Evolutionary conservation across 2,888 invertebrate species (phyloP).

Genomic region (Drosophila paracracens): DNA sequence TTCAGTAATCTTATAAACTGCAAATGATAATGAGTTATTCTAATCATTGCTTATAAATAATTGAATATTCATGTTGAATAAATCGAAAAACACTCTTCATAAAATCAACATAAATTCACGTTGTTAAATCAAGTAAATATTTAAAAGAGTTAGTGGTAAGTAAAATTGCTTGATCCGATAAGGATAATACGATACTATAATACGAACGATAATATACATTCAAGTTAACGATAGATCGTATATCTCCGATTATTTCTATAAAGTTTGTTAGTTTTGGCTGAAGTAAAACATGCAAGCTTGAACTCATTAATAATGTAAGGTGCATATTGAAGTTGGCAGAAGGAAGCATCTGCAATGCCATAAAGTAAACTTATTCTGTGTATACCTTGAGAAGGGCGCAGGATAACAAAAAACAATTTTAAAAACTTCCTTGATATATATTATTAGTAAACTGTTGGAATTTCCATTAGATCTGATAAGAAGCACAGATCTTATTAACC

Average conservation of each 20-base stretch:
- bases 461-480: not conserved
- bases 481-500: not conserved
- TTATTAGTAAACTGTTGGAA: not conserved
- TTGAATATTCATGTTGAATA: not conserved
- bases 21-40: not conserved
- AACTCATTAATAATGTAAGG: not conserved
- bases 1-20: constrained; percentile 1
- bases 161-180: not conserved
- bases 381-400: not conserved
- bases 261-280: not conserved
- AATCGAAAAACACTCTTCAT: not conserved
- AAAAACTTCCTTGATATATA: not conserved
- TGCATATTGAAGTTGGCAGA: not conserved
- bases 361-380: not conserved
- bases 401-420: not conserved
- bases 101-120: not conserved
- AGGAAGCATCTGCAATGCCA: not conserved
- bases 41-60: not conserved
- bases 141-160: not conserved
- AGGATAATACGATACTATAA: too few species aligned
- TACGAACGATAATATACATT: too few species aligned
- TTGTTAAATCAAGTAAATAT: not conserved
- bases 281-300: not conserved
- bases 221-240: not conserved
- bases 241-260: not conserved